Percentiles rank a stretch among this genome's conserved stretches.
phyloP scores from a whole-genome alignment of 2,113 vertebrate species.

The Etheostoma spectabile region DNA sequence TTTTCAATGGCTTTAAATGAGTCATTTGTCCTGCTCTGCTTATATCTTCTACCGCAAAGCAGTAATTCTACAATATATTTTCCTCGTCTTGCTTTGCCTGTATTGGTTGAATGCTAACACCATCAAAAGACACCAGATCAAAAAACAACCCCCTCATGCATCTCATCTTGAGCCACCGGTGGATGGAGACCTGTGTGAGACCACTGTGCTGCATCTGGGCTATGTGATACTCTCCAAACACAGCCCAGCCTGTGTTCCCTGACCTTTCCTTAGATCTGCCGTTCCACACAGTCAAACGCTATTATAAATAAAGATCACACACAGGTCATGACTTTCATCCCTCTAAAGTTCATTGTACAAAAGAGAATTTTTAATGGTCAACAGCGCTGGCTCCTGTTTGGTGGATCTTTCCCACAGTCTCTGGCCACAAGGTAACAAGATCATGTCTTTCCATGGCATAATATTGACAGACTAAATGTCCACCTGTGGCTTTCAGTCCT shows the following conservation, averaged over 20 bases:
- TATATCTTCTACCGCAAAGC: background rate
- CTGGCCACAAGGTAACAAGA: constrained; percentile 27
- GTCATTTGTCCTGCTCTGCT: background rate
- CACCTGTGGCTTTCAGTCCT: background rate
- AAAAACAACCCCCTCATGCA: constrained; percentile 55
- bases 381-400: constrained; percentile 37
- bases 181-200: constrained; percentile 44
- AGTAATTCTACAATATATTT: constrained; percentile 23
- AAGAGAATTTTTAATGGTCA: constrained; percentile 52
- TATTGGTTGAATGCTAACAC: constrained; percentile 55
- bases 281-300: constrained; percentile 78
- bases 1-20: background rate
- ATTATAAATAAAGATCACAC: constrained; percentile 83
- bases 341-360: constrained; percentile 79
- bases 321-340: constrained; percentile 81
- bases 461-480: background rate
- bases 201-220: constrained; percentile 49
- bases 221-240: constrained; percentile 68
- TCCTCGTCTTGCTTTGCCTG: background rate
- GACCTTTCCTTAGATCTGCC: constrained; percentile 84
- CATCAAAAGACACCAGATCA: constrained; percentile 77
- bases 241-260: constrained; percentile 63
- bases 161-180: constrained; percentile 53
- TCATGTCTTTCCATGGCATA: background rate
- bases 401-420: constrained; percentile 41